These are phyloP conservation scores for Apocrypta bakeri DNA, from an alignment of 1,140 invertebrate species.

Conservation along the genomic window DNA sequence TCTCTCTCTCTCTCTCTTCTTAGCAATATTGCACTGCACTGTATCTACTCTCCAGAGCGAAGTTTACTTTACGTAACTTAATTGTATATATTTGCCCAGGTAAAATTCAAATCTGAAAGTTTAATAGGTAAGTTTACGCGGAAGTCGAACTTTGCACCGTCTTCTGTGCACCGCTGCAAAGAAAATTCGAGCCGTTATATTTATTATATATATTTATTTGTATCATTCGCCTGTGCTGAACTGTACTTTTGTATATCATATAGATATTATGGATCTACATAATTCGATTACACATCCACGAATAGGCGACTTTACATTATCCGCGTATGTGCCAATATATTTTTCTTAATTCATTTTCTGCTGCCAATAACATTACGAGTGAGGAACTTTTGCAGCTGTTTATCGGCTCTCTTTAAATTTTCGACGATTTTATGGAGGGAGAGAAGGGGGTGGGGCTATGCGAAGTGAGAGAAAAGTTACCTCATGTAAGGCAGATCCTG, in stretches of 20 bases:
- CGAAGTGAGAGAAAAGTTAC: conserved; percentile 18
- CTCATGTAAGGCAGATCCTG: background rate
- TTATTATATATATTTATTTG: no score
- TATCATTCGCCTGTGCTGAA: no score
- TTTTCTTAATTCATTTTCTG: background rate
- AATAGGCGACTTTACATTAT: background rate
- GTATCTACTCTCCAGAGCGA: background rate
- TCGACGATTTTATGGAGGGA: no score
- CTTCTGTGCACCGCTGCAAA: background rate
- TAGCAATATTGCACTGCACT: background rate
- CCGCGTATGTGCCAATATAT: background rate
- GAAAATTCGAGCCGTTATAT: no score
- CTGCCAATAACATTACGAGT: no score
- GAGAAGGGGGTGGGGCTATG: no score
- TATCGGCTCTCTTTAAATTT: background rate
- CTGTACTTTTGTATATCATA: no score
- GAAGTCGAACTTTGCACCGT: background rate
- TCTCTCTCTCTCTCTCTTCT: no score
- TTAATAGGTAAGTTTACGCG: background rate
- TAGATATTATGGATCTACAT: no score
- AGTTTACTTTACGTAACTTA: conserved; percentile 2
- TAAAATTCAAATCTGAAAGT: conserved; percentile 3
- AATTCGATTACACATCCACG: no score
- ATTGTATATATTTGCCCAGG: background rate
- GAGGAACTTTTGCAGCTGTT: background rate